Evolutionary conservation across 2,888 invertebrate genomes (phyloP).

Genomic region (Euphydryas editha): DNA sequence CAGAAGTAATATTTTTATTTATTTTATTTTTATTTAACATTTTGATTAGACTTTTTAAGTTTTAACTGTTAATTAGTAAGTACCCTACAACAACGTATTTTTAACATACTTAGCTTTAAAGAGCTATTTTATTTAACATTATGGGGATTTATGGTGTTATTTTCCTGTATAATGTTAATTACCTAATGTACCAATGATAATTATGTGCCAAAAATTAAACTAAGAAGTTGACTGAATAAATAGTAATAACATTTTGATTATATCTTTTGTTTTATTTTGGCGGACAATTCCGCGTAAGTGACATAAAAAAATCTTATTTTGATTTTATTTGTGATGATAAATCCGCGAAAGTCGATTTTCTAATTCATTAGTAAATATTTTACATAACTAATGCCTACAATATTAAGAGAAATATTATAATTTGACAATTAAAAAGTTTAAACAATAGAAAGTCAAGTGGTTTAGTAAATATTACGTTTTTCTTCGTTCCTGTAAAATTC

Average conservation of each 20-base stretch:
- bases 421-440: conserved; percentile 5
- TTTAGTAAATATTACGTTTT: conserved; percentile 2
- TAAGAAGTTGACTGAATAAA: neutral
- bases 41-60: neutral
- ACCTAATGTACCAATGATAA: conserved; percentile 1
- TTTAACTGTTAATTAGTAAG: conserved; percentile 1
- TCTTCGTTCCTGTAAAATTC: conserved; percentile 3
- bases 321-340: neutral
- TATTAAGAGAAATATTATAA: neutral
- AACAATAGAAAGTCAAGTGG: conserved; percentile 2
- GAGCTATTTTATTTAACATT: neutral
- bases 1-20: neutral
- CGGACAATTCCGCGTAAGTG: conserved; percentile 3
- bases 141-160: conserved; percentile 4
- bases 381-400: neutral
- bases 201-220: conserved; percentile 1
- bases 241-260: neutral
- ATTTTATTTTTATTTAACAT: neutral
- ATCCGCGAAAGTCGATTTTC: conserved; percentile 3
- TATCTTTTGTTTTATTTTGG: conserved; percentile 2
- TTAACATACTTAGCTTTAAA: neutral
- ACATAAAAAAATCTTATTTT: neutral
- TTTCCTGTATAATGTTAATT: neutral
- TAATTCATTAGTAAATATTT: conserved; percentile 1
- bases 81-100: neutral